These are phyloP conservation scores for Beaufortia kweichowensis DNA, from an alignment of 2,113 vertebrate species.

Conservation along the genomic window DNA sequence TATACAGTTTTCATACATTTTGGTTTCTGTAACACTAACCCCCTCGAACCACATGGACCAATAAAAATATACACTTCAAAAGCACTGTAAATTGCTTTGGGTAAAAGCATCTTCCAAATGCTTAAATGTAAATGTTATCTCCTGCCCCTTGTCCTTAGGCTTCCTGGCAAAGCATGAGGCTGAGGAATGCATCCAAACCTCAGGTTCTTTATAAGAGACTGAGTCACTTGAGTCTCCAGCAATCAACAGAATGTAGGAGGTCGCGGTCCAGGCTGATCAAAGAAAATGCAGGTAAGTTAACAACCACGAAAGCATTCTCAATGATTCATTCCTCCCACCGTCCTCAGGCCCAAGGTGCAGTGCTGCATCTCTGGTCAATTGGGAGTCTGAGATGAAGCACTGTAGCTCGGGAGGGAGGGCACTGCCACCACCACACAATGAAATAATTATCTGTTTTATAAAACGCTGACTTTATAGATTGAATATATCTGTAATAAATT, in stretches of 20 bases:
- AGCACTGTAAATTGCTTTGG: too few species aligned
- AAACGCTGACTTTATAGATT: not conserved
- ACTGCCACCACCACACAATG: slow-evolving; percentile 12
- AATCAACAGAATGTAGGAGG: not conserved
- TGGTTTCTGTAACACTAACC: too few species aligned
- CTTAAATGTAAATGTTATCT: not conserved
- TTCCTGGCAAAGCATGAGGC: not conserved
- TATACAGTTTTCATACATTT: not conserved
- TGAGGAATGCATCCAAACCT: not conserved
- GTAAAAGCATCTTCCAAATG: not conserved
- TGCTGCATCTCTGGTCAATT: slow-evolving; percentile 99
- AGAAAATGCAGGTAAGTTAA: not conserved
- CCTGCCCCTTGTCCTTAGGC: not conserved
- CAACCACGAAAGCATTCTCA: not conserved
- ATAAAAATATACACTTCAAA: too few species aligned
- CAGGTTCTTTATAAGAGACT: not conserved
- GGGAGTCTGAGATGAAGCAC: slow-evolving; percentile 99
- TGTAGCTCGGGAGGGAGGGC: slow-evolving; percentile 93
- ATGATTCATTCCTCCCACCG: slow-evolving; percentile 71
- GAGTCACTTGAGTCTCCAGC: not conserved
- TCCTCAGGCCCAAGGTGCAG: slow-evolving; percentile 96
- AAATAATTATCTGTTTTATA: not conserved
- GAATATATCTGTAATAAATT: too few species aligned
- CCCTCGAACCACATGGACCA: too few species aligned
- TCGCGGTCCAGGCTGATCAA: not conserved